Evolutionary conservation across 2,888 invertebrate genomes (phyloP), one percentile per base, ranked within the genome.

Genomic region (Dasysyrphus tricinctus): DNA sequence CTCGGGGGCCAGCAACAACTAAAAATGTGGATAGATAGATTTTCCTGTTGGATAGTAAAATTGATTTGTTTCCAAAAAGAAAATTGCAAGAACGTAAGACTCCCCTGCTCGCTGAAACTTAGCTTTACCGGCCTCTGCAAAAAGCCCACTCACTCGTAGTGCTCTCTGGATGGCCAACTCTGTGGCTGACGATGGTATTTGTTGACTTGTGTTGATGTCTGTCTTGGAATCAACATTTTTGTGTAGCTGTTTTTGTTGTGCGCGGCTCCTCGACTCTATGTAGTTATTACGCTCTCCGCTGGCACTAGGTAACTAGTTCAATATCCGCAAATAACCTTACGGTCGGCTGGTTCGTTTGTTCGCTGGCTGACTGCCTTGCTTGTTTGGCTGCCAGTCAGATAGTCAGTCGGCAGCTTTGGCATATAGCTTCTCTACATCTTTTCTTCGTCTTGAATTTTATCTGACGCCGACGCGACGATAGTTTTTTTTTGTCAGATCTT

Each of bases 281-380:
- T 79, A 82, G 86, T 87, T 83, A 87, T 83, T 83, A 87, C 83
- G 80, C 84, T 80, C 83, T 70, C 82, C 86, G 88, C 88, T 89
- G 89, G 90, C 91, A 92, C 90, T 92, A 91, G 92, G 91, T 92
- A 92, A 92, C 90, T 92, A 91, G 92, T 91, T 91, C 92, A 92
- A 90, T 89, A 91, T 89, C 91, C 91, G 89, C 81, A 84, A 90
- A 89, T 91, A 90, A 91, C 91, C 91, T 90, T 89, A 88, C 73
- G 74, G 83, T 87, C 80, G 87, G 80, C 82, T 88, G 80, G 76
- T 34, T 78, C 16, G 69, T 81, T 70, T 34, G 79, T 63, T 29
- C 11, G 74, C 54, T 78, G 78, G 34, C 61, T 82, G 73, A 16
- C 78, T 29, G 47, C 8, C 12, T 47, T 63, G 49, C 42, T 69